phyloP scores from a whole-genome alignment of 2,113 vertebrate species.

The Meles meles region DNA sequence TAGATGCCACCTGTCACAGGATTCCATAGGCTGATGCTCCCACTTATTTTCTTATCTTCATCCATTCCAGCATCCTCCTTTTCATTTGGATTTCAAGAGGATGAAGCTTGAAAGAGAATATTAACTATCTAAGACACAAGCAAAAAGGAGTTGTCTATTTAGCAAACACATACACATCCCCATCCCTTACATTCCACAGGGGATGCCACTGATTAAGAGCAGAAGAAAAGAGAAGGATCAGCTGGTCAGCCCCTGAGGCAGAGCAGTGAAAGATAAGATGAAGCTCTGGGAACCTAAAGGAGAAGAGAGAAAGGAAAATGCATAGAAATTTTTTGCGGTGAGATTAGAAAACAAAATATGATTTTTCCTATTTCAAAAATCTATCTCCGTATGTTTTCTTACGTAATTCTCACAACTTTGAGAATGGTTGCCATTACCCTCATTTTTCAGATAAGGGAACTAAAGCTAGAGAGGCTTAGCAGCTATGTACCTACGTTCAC shows the following conservation, averaged over 20 bases:
- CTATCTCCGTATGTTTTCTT: neutral
- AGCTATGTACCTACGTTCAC: neutral
- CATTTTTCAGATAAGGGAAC: neutral
- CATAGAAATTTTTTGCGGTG: neutral
- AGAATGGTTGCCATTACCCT: neutral
- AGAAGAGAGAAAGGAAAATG: neutral
- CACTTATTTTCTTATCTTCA: neutral
- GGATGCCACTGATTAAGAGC: neutral
- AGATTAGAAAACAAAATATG: neutral
- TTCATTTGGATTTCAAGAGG: neutral
- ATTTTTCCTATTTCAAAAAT: conserved; percentile 1
- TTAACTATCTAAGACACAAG: neutral
- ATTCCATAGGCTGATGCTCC: neutral
- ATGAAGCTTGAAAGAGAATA: neutral
- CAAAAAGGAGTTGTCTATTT: neutral
- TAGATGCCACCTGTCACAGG: neutral
- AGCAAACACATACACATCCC: neutral
- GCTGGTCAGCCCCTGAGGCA: neutral
- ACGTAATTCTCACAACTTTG: neutral
- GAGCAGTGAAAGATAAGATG: neutral
- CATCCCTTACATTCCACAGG: neutral
- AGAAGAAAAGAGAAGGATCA: neutral
- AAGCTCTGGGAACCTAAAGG: neutral
- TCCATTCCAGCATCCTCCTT: neutral
- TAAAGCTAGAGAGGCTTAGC: neutral